A percentile compares a stretch with the other conserved stretches of the same genome.
phyloP scores from a whole-genome alignment of 2,113 vertebrate genomes.

The Ondatra zibethicus region DNA sequence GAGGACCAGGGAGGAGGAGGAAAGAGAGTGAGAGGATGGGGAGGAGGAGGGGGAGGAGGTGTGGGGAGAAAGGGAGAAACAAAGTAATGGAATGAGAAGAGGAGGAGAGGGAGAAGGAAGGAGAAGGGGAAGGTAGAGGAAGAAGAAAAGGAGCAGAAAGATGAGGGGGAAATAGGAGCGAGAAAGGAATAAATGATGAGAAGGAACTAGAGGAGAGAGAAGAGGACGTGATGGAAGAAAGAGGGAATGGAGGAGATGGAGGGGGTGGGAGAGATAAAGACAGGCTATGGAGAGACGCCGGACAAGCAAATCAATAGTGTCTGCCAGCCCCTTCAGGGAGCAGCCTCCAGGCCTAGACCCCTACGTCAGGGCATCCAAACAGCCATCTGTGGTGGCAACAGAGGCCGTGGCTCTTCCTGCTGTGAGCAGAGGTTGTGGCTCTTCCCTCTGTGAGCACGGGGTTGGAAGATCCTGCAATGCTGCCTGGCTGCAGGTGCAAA shows the following conservation, averaged over 20 bases:
- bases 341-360: too few relatives aligned
- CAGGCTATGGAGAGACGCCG: background rate
- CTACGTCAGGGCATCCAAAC: background rate
- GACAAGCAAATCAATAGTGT: background rate
- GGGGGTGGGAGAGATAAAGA: too few relatives aligned
- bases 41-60: too few relatives aligned
- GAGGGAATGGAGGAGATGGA: background rate
- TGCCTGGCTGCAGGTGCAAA: background rate
- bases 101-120: accelerated
- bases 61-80: accelerated
- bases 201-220: too few relatives aligned
- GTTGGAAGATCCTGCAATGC: background rate
- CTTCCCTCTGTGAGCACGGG: background rate
- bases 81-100: background rate
- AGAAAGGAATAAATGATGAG: background rate
- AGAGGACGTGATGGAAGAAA: too few relatives aligned
- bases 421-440: background rate
- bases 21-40: too few relatives aligned
- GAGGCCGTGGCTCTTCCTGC: background rate
- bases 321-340: background rate
- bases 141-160: background rate
- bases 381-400: background rate
- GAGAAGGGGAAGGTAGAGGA: accelerated
- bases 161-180: background rate
- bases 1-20: accelerated